These are phyloP conservation scores for Myripristis jacobus DNA, from an alignment of 2,797 vertebrate species.

Conservation along the genomic window DNA sequence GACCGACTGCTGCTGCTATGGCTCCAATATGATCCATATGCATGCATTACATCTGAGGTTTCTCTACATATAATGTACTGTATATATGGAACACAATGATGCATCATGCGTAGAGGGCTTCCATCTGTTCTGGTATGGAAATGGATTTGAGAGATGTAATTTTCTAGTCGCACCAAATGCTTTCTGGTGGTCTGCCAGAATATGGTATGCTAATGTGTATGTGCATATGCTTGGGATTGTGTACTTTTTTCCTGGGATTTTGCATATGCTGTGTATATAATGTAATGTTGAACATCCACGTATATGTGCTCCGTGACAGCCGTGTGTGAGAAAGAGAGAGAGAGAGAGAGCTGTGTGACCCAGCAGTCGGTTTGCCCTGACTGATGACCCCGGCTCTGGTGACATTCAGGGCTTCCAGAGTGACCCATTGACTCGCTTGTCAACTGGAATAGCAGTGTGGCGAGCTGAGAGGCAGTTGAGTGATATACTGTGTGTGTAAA, in stretches of 20 bases:
- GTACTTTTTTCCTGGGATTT: constrained; percentile 19
- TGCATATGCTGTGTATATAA: background rate
- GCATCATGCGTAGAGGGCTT: constrained; percentile 32
- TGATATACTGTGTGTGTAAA: constrained; percentile 78
- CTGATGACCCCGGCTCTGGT: constrained; percentile 37
- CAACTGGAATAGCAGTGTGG: constrained; percentile 44
- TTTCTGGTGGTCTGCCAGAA: background rate
- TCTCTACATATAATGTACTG: constrained; percentile 18
- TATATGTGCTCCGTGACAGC: background rate
- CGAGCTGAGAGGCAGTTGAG: constrained; percentile 62
- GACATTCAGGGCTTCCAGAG: constrained; percentile 35
- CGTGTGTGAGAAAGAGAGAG: background rate
- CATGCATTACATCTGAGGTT: constrained; percentile 34
- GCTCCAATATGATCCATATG: constrained; percentile 23
- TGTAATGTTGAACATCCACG: background rate
- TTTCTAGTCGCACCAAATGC: background rate
- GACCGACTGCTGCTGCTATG: constrained; percentile 33
- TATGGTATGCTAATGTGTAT: constrained; percentile 18
- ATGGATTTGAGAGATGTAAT: background rate
- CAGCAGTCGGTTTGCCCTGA: constrained; percentile 32
- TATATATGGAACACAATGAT: constrained; percentile 27
- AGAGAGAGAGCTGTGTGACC: constrained; percentile 9
- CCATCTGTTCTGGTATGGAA: background rate
- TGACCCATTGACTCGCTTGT: constrained; percentile 28
- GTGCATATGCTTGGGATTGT: constrained; percentile 35